Evolutionary conservation across 2,797 vertebrate species (phyloP).

Genomic region (Steatocranus sp.): DNA sequence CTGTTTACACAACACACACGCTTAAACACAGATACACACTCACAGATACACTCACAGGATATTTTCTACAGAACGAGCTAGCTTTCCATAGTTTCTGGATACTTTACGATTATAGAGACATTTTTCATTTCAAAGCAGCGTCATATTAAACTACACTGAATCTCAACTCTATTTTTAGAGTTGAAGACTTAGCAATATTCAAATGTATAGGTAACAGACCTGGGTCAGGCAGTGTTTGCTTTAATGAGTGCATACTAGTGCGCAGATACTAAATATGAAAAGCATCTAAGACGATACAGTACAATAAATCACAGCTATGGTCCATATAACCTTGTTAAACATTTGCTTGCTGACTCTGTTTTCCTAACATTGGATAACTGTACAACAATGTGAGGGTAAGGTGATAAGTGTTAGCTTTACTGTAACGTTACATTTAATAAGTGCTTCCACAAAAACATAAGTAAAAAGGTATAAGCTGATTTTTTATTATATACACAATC

Average conservation of each 20-base stretch:
- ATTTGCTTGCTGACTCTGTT: background rate
- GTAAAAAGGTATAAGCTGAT: background rate
- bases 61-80: background rate
- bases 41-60: background rate
- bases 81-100: background rate
- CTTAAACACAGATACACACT: conserved; percentile 5
- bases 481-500: background rate
- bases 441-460: background rate
- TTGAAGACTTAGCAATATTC: background rate
- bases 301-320: background rate
- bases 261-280: background rate
- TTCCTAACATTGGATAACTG: background rate
- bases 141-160: background rate
- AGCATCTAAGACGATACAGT: background rate
- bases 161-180: background rate
- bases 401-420: background rate
- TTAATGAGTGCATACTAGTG: background rate
- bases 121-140: background rate
- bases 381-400: background rate
- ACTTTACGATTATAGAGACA: background rate
- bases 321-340: background rate
- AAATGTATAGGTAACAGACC: background rate
- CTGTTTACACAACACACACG: background rate
- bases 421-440: background rate
- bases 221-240: background rate